Evolutionary conservation across 2,797 vertebrate species (phyloP).

Genomic region (Thalassophryne amazonica): DNA sequence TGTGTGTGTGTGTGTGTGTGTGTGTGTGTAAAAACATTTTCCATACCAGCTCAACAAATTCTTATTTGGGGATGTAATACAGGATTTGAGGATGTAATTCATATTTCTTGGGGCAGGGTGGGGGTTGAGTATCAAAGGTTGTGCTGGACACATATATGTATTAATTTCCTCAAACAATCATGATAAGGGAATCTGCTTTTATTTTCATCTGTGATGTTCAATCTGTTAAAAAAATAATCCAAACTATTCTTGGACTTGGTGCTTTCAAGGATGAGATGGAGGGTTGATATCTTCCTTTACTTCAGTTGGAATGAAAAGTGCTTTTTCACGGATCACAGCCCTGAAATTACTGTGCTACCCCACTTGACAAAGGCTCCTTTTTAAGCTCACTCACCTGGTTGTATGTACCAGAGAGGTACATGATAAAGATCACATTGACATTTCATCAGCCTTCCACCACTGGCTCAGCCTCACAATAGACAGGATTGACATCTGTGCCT

Average conservation of each 20-base stretch:
- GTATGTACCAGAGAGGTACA: conserved; percentile 24
- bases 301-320: conserved; percentile 55
- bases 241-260: background rate
- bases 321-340: conserved; percentile 51
- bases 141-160: no score
- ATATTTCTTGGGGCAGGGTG: no score
- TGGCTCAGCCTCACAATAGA: conserved; percentile 30
- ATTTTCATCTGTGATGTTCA: no score
- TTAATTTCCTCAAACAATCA: no score
- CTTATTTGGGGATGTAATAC: no score
- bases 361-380: conserved; percentile 63
- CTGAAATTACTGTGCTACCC: conserved; percentile 57
- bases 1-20: no score
- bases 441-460: conserved; percentile 31
- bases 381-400: conserved; percentile 57
- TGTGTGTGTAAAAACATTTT: no score
- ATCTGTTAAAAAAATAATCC: no score
- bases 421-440: conserved; percentile 40
- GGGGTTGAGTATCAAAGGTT: no score
- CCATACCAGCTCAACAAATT: no score
- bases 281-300: conserved; percentile 47
- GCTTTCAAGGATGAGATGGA: conserved; percentile 8
- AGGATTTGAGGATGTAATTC: no score
- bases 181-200: no score
- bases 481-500: conserved; percentile 9